These are phyloP conservation scores for Cassiopea xamachana DNA, from an alignment of 30 jellyfish, hydroid and myxozoan genomes.

Conservation along the genomic window DNA sequence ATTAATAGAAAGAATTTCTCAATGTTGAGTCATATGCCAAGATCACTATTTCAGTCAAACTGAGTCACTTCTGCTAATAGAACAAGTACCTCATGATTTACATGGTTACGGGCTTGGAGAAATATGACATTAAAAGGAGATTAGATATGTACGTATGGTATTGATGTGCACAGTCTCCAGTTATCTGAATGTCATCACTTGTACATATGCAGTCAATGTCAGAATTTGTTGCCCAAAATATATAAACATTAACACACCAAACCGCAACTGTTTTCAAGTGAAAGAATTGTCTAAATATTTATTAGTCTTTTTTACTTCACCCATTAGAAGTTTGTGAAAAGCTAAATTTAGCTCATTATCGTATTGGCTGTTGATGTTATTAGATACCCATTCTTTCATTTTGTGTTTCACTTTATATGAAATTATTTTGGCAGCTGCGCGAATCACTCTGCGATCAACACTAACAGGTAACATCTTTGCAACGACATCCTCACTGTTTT, in stretches of 20 bases:
- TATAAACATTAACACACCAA: neutral
- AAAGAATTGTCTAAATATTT: slow-evolving; percentile 13
- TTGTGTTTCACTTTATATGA: slow-evolving; percentile 31
- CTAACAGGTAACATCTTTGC: slow-evolving; percentile 33
- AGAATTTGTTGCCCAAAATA: too few species aligned
- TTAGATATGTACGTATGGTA: too few species aligned
- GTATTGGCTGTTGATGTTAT: slow-evolving; percentile 12
- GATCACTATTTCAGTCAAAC: too few species aligned
- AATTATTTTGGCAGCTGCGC: slow-evolving; percentile 35
- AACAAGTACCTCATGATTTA: too few species aligned
- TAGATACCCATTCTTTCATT: slow-evolving; percentile 36
- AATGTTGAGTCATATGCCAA: too few species aligned
- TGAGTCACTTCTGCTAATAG: too few species aligned
- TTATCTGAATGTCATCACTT: too few species aligned
- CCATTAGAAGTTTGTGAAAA: slow-evolving; percentile 49
- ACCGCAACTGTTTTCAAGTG: neutral
- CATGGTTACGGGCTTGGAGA: too few species aligned
- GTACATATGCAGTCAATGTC: too few species aligned
- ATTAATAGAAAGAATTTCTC: too few species aligned
- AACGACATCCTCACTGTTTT: slow-evolving; percentile 17
- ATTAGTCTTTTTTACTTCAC: slow-evolving; percentile 27
- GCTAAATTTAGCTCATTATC: slow-evolving; percentile 51
- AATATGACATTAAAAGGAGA: too few species aligned
- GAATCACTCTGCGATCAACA: slow-evolving; percentile 26
- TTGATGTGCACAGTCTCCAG: too few species aligned